Conservation (phyloP, 2,888 invertebrate genomes). For the Baccha elongata region DNA sequence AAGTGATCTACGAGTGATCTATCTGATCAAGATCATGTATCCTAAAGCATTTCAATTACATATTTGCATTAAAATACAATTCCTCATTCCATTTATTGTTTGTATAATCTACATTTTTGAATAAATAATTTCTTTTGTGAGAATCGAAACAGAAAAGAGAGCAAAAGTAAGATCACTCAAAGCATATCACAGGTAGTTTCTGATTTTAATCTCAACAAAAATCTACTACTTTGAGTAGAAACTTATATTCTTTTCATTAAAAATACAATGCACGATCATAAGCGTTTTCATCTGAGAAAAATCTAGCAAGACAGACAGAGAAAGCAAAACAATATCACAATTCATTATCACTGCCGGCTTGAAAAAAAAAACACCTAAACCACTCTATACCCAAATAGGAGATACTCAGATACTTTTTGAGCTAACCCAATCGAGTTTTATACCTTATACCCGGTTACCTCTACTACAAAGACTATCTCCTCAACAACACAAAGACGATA, state of each 20-base stretch:
- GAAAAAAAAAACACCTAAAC: background rate
- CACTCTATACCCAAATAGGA: constrained; percentile 13
- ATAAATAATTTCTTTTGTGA: constrained; percentile 35
- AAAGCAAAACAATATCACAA: constrained; percentile 46
- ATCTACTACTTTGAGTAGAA: constrained; percentile 65
- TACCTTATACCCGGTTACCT: constrained; percentile 36
- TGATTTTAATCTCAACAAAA: background rate
- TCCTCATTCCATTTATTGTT: constrained; percentile 27
- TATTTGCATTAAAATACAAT: constrained; percentile 59
- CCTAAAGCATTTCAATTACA: constrained; percentile 41
- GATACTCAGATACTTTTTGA: constrained; percentile 27
- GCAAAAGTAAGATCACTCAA: constrained; percentile 45
- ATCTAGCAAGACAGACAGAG: constrained; percentile 35
- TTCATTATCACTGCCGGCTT: constrained; percentile 59
- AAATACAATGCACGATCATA: background rate
- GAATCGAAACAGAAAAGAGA: constrained; percentile 30
- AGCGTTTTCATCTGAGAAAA: background rate
- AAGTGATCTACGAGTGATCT: constrained; percentile 36
- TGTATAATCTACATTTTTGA: constrained; percentile 28
- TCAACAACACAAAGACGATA: constrained; percentile 23
- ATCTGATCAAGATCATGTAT: constrained; percentile 28
- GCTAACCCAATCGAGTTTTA: background rate
- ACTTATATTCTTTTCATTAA: constrained; percentile 40
- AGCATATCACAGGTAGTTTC: constrained; percentile 35
- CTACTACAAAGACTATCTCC: constrained; percentile 22